Base-by-base conservation (phyloP, 2,888 invertebrate species). In the Tuta absoluta region DNA sequence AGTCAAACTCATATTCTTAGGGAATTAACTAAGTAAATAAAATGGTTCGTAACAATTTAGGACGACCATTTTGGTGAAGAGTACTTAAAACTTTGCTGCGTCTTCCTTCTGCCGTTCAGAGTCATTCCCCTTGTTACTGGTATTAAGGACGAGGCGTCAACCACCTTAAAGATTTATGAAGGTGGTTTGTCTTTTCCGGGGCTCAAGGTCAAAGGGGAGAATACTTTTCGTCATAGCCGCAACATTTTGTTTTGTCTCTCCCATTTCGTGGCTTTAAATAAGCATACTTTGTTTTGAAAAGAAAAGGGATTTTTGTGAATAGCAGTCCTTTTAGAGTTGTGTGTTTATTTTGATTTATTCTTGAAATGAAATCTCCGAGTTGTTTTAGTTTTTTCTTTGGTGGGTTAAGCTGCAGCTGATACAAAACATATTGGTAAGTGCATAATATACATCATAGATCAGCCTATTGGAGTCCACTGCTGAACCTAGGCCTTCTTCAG, bases 91-190 rank as follows among this genome's bases (percentile, higher is more conserved):
- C 79, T 86, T 86, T 79, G 75, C 72, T 71, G 75, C 74, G 74
- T 82, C 76, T 76, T 80, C 73, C 70, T 73, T 75, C 75, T 84
- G 83, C 83, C 78, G 82, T 81, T 80, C 66, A 70, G 74, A 82
- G 81, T 79, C 74, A 66, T 71, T 78, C 81, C 76, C 80, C 81
- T 81, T 86, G 82, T 85, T 85, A 79, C 80, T 79, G 73, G 78
- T 78, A 85, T 82, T 85, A 81, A 76, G 78, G 83, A 81, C 82
- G 81, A 85, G 83, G 83, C 84, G 85, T 79, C 86, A 85, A 87
- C 86, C 82, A 84, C 85, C 81, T 75, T 74, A 66, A 73, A 85
- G 85, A 86, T 86, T 86, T 85, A 87, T 86, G 79, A 81, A 86
- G 84, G 84, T 84, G 79, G 79, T 82, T 81, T 82, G n/a, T n/a